A percentile compares a stretch with the other conserved stretches of the same genome.
Conservation (phyloP, 2,113 vertebrate genomes). For the Salvelinus sp. region DNA sequence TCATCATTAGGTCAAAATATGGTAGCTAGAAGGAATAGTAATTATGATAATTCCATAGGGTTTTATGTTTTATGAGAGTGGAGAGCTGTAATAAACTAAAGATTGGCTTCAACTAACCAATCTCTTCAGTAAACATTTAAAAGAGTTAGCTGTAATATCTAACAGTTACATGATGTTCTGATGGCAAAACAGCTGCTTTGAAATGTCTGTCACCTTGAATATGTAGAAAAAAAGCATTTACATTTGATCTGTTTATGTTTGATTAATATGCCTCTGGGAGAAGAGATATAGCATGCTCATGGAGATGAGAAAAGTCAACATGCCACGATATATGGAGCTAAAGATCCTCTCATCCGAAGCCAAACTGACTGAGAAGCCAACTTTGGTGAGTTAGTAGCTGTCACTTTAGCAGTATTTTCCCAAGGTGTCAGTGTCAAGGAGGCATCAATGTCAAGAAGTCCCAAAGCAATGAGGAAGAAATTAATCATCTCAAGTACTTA, state of each 20-base stretch:
- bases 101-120: no score
- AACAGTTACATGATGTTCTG: not conserved
- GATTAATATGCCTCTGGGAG: not conserved
- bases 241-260: not conserved
- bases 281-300: not conserved
- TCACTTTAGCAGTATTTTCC: slow-evolving; percentile 5
- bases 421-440: slow-evolving; percentile 11
- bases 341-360: not conserved
- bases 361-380: not conserved
- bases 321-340: not conserved
- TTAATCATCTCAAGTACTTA: slow-evolving; percentile 1
- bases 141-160: no score
- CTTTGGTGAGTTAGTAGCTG: slow-evolving; percentile 1
- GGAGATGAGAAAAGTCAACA: not conserved
- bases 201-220: not conserved
- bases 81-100: not conserved
- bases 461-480: not conserved
- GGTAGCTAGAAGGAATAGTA: not conserved
- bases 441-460: not conserved
- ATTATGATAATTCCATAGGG: not conserved
- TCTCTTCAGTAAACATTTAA: no score
- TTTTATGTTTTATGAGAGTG: not conserved
- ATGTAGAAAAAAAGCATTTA: not conserved
- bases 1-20: not conserved
- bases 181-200: not conserved